Conservation (phyloP, 1,140 invertebrate genomes). For the Panagrolaimus sp. region DNA sequence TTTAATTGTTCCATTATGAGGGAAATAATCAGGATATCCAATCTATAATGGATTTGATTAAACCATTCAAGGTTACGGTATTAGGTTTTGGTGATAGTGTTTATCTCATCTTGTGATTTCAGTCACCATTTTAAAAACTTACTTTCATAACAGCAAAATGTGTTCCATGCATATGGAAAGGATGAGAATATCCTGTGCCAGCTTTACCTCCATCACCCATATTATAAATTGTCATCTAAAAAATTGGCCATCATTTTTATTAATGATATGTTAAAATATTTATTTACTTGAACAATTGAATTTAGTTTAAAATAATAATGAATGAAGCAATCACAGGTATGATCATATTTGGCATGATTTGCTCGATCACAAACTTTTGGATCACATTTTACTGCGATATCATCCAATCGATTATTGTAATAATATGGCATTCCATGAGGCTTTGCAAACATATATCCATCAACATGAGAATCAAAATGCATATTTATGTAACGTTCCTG, state of each 20-base stretch:
- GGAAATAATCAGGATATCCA: constrained; percentile 1
- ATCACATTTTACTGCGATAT: constrained; percentile 3
- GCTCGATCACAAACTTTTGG: neutral
- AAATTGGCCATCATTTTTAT: constrained; percentile 36
- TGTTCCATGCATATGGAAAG: constrained; percentile 53
- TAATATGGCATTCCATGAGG: constrained; percentile 55
- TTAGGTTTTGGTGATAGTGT: no score
- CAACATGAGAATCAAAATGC: constrained; percentile 55
- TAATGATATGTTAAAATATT: constrained; percentile 16
- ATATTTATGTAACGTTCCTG: constrained; percentile 57
- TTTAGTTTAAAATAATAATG: constrained; percentile 47
- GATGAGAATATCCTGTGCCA: constrained; percentile 52
- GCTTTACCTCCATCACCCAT: constrained; percentile 51
- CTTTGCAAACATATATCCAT: constrained; percentile 49
- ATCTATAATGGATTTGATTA: no score
- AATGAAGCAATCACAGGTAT: constrained; percentile 48
- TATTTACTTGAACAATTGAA: constrained; percentile 47
- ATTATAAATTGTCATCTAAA: constrained; percentile 56
- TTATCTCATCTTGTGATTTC: no score
- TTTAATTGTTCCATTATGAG: constrained; percentile 24
- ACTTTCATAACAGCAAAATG: constrained; percentile 56
- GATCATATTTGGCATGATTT: constrained; percentile 31
- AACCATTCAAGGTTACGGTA: no score
- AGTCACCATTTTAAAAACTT: no score
- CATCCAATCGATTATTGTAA: constrained; percentile 23